Evolutionary conservation across 2,888 invertebrate species (phyloP).

Genomic region (Drosophila villosipedis): DNA sequence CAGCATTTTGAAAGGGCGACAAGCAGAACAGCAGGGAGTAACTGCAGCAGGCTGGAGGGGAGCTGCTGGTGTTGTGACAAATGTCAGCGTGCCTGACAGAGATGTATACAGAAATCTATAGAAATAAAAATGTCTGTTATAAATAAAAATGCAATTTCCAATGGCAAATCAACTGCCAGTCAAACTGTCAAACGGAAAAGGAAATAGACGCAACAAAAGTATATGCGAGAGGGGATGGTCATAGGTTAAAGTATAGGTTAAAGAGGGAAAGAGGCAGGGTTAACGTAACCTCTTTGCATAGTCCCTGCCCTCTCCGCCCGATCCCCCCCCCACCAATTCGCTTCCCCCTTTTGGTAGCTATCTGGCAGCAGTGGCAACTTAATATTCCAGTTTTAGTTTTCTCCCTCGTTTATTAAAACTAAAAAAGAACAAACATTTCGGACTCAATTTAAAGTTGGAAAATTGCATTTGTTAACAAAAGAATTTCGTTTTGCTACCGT

Average conservation of each 20-base stretch:
- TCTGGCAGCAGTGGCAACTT: constrained; percentile 22
- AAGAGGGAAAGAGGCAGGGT: background rate
- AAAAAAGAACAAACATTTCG: background rate
- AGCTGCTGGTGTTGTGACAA: constrained; percentile 48
- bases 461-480: constrained; percentile 5
- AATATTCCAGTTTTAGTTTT: constrained; percentile 10
- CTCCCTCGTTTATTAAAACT: constrained; percentile 3
- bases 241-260: background rate
- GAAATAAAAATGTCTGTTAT: constrained; percentile 73
- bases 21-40: background rate
- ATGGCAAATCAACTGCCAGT: constrained; percentile 75
- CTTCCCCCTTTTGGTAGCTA: background rate
- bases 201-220: constrained; percentile 10
- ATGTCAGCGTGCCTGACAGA: constrained; percentile 66
- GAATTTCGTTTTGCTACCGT: background rate
- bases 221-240: too few relatives aligned
- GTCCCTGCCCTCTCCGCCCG: background rate
- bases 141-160: constrained; percentile 76
- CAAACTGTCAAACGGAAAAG: constrained; percentile 59
- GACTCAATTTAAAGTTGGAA: constrained; percentile 12
- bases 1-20: constrained; percentile 24
- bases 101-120: constrained; percentile 75
- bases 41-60: background rate
- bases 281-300: constrained; percentile 1
- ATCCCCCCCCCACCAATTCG: fast-evolving